These are phyloP conservation scores for Steinernema scapterisci DNA, from an alignment of 2,888 invertebrate species.

Conservation along the genomic window DNA sequence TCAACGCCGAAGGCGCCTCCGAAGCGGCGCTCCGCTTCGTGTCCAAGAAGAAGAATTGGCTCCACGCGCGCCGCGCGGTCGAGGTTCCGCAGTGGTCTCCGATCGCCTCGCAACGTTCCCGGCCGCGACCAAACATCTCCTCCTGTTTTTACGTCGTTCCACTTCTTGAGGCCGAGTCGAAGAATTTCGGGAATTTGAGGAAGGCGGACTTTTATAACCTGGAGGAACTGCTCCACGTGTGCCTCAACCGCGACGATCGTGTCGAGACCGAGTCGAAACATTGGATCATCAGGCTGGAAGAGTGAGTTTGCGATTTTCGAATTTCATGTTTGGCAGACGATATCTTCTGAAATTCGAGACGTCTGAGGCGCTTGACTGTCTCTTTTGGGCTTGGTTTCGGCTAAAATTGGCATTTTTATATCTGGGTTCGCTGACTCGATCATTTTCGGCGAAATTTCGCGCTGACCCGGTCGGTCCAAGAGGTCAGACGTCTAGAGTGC, in stretches of 20 bases:
- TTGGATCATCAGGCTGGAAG: constrained; percentile 53
- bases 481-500: too few relatives aligned
- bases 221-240: constrained; percentile 11
- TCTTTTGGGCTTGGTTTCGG: too few relatives aligned
- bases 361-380: too few relatives aligned
- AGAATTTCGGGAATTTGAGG: not conserved
- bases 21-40: constrained; percentile 25
- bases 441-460: too few relatives aligned
- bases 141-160: constrained; percentile 17
- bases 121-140: not conserved
- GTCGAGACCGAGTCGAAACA: constrained; percentile 54
- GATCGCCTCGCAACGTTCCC: not conserved
- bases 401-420: too few relatives aligned
- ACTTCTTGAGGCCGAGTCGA: constrained; percentile 1
- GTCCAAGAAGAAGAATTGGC: not conserved
- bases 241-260: constrained; percentile 5
- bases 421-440: too few relatives aligned
- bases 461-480: too few relatives aligned
- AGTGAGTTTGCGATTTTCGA: constrained; percentile 41
- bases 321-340: too few relatives aligned
- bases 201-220: constrained; percentile 15
- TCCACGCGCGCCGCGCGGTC: not conserved
- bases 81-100: constrained; percentile 23
- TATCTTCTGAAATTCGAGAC: too few relatives aligned
- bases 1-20: constrained; percentile 19